Conservation (phyloP, 2,113 vertebrate genomes). For the Trochalopteron elliotii region DNA sequence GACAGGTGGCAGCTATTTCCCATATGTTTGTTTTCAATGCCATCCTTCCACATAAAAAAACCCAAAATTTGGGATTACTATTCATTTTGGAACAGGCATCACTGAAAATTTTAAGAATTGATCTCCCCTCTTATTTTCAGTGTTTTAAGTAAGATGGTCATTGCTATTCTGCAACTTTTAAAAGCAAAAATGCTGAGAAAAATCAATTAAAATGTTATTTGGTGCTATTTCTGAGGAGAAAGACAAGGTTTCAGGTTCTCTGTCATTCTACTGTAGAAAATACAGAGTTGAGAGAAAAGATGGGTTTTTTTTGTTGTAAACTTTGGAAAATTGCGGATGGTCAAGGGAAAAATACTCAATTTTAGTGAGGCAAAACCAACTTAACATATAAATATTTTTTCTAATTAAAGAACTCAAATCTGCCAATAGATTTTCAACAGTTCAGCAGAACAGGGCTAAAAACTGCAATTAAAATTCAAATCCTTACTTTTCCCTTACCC, state of each 20-base stretch:
- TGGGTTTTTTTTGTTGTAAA: neutral
- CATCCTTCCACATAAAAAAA: neutral
- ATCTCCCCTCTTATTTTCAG: constrained; percentile 9
- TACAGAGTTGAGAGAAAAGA: neutral
- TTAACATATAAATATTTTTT: neutral
- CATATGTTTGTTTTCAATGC: neutral
- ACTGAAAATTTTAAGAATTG: neutral
- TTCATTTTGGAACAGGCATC: constrained; percentile 33
- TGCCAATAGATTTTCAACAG: neutral
- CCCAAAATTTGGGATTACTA: neutral
- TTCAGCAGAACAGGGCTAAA: neutral
- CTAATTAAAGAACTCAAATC: neutral
- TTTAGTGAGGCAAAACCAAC: neutral
- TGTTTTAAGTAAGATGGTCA: constrained; percentile 36
- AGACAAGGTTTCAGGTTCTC: neutral
- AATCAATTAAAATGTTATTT: neutral
- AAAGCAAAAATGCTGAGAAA: neutral
- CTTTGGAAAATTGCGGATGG: neutral
- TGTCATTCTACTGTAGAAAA: neutral
- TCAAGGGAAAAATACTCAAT: neutral
- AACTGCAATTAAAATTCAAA: neutral
- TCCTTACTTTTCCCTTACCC: neutral
- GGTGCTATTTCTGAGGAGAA: constrained; percentile 15
- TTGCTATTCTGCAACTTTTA: constrained; percentile 33
- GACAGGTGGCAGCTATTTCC: neutral